These are phyloP conservation scores for Callinectes sapidus DNA, from an alignment of 2,888 invertebrate species.

Conservation along the genomic window DNA sequence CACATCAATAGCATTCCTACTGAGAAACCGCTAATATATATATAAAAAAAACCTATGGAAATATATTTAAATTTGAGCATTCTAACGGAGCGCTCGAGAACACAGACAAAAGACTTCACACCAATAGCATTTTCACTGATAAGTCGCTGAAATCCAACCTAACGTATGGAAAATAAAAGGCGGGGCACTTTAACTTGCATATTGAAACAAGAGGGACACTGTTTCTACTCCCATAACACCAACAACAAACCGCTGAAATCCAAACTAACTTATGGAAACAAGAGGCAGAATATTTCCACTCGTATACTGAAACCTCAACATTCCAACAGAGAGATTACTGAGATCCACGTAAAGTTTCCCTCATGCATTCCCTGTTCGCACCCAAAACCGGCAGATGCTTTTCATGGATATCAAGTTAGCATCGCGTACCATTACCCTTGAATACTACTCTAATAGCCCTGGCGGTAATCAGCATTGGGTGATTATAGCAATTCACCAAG, in stretches of 20 bases:
- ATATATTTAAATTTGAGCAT: not conserved
- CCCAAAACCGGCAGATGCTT: not conserved
- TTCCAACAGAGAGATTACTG: not conserved
- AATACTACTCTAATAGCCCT: not conserved
- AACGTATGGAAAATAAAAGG: no score
- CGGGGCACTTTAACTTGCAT: no score
- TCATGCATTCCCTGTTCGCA: not conserved
- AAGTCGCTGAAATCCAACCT: no score
- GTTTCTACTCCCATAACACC: no score
- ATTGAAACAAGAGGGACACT: no score
- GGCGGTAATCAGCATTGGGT: not conserved
- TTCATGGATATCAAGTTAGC: not conserved
- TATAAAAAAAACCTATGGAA: not conserved
- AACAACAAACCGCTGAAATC: not conserved
- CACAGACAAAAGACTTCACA: no score
- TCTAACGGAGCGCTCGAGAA: no score
- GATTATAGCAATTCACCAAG: not conserved
- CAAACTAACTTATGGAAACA: not conserved
- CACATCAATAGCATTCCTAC: not conserved
- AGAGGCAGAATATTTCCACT: not conserved
- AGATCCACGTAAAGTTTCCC: not conserved
- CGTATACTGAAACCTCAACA: not conserved
- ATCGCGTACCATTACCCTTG: constrained; percentile 16
- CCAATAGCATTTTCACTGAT: no score
- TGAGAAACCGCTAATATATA: not conserved